Percentiles rank a stretch among this genome's conserved stretches.
Evolutionary conservation across 2,113 vertebrate genomes (phyloP).

Genomic region (Ploceus nigricollis): DNA sequence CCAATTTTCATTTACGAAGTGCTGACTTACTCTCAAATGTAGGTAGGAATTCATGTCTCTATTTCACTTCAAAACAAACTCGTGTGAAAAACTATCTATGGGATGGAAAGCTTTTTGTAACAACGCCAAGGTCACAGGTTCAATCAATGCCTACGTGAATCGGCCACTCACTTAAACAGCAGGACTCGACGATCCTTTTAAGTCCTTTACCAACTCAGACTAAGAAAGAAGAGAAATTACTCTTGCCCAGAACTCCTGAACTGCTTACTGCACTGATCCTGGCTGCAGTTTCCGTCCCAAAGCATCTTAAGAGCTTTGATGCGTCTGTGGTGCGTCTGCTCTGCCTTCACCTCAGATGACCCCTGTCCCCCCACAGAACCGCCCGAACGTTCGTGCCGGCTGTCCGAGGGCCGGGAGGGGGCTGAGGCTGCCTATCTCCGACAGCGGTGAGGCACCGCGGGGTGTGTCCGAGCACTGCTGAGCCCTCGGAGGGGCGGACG

Average conservation of each 20-base stretch:
- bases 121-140: not conserved
- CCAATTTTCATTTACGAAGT: not conserved
- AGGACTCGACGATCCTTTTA: not conserved
- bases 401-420: accelerated
- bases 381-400: not conserved
- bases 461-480: accelerated
- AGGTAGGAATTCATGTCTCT: accelerated
- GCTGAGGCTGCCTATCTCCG: accelerated
- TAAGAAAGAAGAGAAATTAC: too few species aligned
- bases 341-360: not conserved
- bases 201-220: not conserved
- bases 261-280: not conserved
- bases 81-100: not conserved
- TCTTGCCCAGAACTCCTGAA: not conserved
- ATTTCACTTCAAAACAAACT: not conserved
- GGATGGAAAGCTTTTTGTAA: not conserved
- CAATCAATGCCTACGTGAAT: not conserved
- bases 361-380: accelerated
- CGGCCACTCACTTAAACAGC: not conserved
- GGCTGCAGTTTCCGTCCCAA: not conserved
- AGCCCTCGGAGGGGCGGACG: accelerated
- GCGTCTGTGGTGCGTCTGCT: not conserved
- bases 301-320: not conserved
- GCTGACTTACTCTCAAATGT: not conserved
- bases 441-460: accelerated